phyloP scores from a whole-genome alignment of 2,113 vertebrate genomes.

The Cottus gobio region DNA sequence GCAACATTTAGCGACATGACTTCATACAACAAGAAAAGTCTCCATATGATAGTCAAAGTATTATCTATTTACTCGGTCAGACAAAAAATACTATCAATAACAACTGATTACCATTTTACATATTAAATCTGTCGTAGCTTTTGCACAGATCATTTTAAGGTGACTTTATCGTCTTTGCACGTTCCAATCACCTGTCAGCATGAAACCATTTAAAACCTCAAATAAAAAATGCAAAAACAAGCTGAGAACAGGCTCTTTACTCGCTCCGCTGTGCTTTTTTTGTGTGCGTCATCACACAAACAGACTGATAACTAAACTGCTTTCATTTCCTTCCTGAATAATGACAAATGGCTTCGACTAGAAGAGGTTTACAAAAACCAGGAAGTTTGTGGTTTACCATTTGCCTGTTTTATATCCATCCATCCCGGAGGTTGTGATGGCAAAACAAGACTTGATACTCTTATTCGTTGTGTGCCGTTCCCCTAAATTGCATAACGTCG shows the following conservation, averaged over 20 bases:
- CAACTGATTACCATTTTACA: neutral
- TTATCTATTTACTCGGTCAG: too few relatives aligned
- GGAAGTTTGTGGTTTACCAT: constrained; percentile 52
- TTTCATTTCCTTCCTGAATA: constrained; percentile 30
- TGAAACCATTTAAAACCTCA: too few relatives aligned
- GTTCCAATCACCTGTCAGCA: neutral
- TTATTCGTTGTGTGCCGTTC: neutral
- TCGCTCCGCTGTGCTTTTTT: neutral
- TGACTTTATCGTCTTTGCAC: neutral
- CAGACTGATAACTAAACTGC: constrained; percentile 17
- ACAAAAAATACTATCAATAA: too few relatives aligned
- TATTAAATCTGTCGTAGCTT: neutral
- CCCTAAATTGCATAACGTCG: neutral
- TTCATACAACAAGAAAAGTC: too few relatives aligned
- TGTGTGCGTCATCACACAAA: neutral
- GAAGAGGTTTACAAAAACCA: constrained; percentile 57
- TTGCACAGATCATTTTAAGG: neutral
- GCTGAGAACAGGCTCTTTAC: neutral
- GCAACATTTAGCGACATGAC: too few relatives aligned
- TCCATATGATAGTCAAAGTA: neutral
- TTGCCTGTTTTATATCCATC: constrained; percentile 50
- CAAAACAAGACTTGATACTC: neutral
- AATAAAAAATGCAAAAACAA: neutral
- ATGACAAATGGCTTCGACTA: constrained; percentile 45
- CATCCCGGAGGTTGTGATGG: neutral